Base-by-base conservation (phyloP, 2,888 invertebrate genomes). In the Dorcus hopei region DNA sequence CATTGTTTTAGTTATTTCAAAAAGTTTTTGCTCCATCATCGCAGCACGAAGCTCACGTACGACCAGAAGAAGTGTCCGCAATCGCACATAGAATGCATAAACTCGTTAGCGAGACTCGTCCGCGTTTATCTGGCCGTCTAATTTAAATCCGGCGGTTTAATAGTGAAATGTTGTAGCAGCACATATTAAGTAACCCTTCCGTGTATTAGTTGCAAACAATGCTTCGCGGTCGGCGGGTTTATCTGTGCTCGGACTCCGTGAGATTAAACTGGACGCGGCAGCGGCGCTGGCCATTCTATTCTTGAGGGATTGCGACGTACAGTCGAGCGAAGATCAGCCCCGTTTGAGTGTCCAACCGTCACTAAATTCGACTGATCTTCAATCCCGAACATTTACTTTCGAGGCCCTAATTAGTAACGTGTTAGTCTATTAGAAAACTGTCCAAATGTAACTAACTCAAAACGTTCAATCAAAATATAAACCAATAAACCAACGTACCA, bases 201-300 rank as follows among this genome's bases (percentile, higher is more conserved):
- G 55, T 49, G 58, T 54, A 71, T 70, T 70, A 69, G 69, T 69
- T 67, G 69, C 69, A 67, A 71, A 71, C 71, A 70, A 70, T 68
- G 68, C 68, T 67, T 65, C 65, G 68, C 62, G 71, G 70, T 65
- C 61, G 33, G 61, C 53, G 68, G 69, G 68, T 70, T 69, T 70
- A 65, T 70, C 65, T 63, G 66, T 67, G 69, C 66, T 67, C 67
- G 66, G 64, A 62, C 68, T 67, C 65, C 70, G 68, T 71, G 70
- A 71, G 69, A 71, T 71, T 71, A 69, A 70, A 69, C 66, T 66
- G 62, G 61, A 58, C 58, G 48, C 54, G 19, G 26, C 26, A 7
- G 26, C 26, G 38, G 51, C 42, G 61, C 26, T 42, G 52, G 58
- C 38, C 33, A 38, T 16, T 26, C 55, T 26, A 41, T 50, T n/a